Conservation (phyloP, 2,888 invertebrate genomes). For the Elmis aenea region DNA sequence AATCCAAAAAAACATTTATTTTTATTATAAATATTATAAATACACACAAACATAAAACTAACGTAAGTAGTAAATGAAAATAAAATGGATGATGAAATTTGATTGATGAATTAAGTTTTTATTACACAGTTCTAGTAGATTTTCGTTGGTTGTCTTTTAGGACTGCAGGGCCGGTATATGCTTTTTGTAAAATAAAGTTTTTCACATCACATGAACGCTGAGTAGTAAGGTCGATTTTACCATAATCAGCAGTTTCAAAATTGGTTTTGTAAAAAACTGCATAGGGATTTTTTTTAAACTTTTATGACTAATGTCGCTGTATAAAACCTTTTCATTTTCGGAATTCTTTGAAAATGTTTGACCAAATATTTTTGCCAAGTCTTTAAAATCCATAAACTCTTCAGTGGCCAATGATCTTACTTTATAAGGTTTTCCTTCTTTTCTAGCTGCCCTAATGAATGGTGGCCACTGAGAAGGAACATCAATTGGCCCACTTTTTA, state of each 20-base stretch:
- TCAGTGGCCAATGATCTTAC: conserved; percentile 4
- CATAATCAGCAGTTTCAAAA: conserved; percentile 3
- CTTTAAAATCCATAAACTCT: conserved; percentile 6
- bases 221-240: conserved; percentile 1
- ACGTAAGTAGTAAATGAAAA: too few species aligned
- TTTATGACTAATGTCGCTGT: conserved; percentile 9
- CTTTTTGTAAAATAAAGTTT: background rate
- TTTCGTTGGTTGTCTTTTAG: conserved; percentile 4
- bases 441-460: conserved; percentile 6
- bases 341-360: conserved; percentile 6
- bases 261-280: conserved; percentile 13
- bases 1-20: too few species aligned
- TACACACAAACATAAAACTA: too few species aligned
- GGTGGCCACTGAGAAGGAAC: conserved; percentile 5
- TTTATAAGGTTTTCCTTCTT: conserved; percentile 7
- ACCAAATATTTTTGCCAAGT: conserved; percentile 4
- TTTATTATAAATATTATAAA: too few species aligned
- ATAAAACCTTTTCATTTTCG: conserved; percentile 8
- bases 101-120: too few species aligned
- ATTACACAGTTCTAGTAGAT: conserved; percentile 6
- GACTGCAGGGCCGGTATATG: background rate
- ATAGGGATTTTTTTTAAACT: conserved; percentile 9
- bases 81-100: too few species aligned
- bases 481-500: conserved; percentile 7
- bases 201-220: background rate